A percentile compares a stretch with the other conserved stretches of the same genome.
Conservation (phyloP, 1,140 invertebrate genomes). For the Pseudomyrmex pallidus region DNA sequence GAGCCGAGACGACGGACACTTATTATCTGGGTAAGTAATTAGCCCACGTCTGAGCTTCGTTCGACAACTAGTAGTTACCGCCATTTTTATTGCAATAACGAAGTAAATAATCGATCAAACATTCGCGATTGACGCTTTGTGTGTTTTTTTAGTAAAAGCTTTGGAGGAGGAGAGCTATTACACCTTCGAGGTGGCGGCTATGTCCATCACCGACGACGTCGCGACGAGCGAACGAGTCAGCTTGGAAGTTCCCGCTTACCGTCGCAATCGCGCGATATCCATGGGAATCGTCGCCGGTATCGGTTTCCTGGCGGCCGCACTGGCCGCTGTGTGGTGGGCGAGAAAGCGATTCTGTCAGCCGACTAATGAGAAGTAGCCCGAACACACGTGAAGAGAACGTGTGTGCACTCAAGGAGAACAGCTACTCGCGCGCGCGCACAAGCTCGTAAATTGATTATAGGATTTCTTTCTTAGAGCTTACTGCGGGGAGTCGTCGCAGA, state of each 20-base stretch:
- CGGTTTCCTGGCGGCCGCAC: slow-evolving; percentile 86
- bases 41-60: not conserved
- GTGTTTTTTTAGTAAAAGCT: slow-evolving; percentile 86
- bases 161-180: slow-evolving; percentile 89
- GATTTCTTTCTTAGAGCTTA: too few species aligned
- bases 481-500: not conserved
- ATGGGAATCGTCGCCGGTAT: slow-evolving; percentile 87
- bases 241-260: slow-evolving; percentile 87
- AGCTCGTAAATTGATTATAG: slow-evolving; percentile 8
- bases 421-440: not conserved
- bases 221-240: slow-evolving; percentile 86
- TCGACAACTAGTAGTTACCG: too few species aligned
- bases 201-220: slow-evolving; percentile 86
- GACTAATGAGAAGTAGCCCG: slow-evolving; percentile 75
- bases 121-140: slow-evolving; percentile 3
- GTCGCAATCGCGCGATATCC: slow-evolving; percentile 87
- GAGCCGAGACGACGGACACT: slow-evolving; percentile 88
- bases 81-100: not conserved
- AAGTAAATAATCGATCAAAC: not conserved
- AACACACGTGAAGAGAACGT: not conserved
- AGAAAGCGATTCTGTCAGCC: slow-evolving; percentile 84
- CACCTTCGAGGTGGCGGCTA: slow-evolving; percentile 88
- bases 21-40: slow-evolving; percentile 85
- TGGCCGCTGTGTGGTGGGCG: slow-evolving; percentile 87
- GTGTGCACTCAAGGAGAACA: slow-evolving; percentile 7